Evolutionary conservation across 2,797 vertebrate species (phyloP), one percentile per base, ranked within the genome.

Genomic region (Eulemur albifrons): DNA sequence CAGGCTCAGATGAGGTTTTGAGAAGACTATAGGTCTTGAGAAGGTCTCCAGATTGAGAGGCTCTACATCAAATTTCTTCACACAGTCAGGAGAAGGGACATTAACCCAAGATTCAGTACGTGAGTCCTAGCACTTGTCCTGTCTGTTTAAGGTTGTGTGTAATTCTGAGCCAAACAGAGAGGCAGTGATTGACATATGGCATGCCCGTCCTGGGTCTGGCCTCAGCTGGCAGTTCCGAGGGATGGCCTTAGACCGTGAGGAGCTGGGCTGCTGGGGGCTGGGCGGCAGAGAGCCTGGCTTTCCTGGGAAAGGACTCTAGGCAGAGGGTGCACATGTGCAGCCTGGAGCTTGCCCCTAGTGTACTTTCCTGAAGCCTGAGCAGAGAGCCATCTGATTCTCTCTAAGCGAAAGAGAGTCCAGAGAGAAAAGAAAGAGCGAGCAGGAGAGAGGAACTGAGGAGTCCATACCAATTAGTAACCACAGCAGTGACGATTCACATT

Each of bases 101-200:
- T 84, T 45, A 50, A 40, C 17, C 18, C 82, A 84, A 57, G 20
- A 59, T 45, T 86, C 50, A 65, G 23, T 3, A 67, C 14, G 40
- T 35, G 48, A 81, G 7, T 48, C 50, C 20, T 5, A 69, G 11
- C 63, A 18, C 3, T 38, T 80, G 80, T 35, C 3, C 18, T 67
- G 9, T 92, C 40, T 50, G 40, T 69, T 67, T 96, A 65, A 75
- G 48, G 0, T 18, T 76, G 43, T 59, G 4, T 67, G 12, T 45
- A 81, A 77, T 85, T 90, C 52, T 77, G 73, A 89, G 43, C 88
- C 90, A 67, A 57, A 92, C 73, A 93, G 79, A 88, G 4, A 72
- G 38, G 48, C 43, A 10, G 11, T 76, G 20, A 84, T 20, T 27
- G 54, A 50, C 27, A 80, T 9, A 45, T 2, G 40, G 12, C 30